Percentiles rank a stretch among this genome's conserved stretches.
phyloP scores from a whole-genome alignment of 2,113 vertebrate genomes.

The Gila orcuttii region DNA sequence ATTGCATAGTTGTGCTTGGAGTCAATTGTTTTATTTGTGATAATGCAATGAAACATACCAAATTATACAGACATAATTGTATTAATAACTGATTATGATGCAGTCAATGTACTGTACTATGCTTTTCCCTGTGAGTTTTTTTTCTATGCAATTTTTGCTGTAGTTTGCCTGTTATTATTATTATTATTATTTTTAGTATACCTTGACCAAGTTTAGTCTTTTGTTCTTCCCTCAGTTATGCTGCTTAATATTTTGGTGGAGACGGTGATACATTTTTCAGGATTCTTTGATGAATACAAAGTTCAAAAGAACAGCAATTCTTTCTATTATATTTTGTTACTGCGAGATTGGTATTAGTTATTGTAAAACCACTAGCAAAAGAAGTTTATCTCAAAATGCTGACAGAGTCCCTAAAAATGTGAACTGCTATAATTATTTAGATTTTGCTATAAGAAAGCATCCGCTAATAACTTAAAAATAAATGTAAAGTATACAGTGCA shows the following conservation, averaged over 20 bases:
- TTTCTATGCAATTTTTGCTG: too few species aligned
- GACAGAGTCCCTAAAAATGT: not conserved
- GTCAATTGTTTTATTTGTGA: too few species aligned
- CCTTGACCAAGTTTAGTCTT: too few species aligned
- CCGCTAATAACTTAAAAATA: not conserved
- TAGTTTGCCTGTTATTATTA: too few species aligned
- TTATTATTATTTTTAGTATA: too few species aligned
- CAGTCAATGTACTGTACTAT: too few species aligned
- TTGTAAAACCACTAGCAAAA: not conserved
- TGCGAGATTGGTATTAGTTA: not conserved
- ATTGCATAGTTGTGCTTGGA: too few species aligned
- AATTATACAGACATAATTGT: too few species aligned
- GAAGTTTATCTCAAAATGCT: not conserved
- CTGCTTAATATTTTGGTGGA: not conserved
- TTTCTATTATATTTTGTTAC: not conserved
- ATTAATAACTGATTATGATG: too few species aligned
- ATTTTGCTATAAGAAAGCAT: not conserved
- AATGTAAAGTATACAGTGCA: conserved; percentile 4
- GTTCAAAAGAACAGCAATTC: not conserved
- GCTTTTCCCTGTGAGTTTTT: too few species aligned
- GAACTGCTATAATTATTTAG: not conserved
- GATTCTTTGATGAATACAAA: not conserved
- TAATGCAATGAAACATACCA: too few species aligned
- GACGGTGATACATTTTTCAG: too few species aligned
- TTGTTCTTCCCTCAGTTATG: not conserved